Evolutionary conservation across 2,888 invertebrate genomes (phyloP).

Genomic region (Theristus sp.): DNA sequence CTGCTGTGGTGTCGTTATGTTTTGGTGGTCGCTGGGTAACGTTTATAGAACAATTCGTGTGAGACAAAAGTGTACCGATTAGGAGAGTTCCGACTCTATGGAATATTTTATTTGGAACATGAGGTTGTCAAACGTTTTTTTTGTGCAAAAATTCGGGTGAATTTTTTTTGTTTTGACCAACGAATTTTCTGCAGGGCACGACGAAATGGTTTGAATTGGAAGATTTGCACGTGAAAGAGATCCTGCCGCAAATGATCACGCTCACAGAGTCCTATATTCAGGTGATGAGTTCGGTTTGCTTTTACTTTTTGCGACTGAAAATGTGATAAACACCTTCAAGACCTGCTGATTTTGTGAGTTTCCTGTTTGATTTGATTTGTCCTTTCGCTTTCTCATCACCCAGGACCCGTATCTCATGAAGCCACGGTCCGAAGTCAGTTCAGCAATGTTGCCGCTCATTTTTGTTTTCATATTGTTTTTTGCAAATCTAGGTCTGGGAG

Average conservation of each 20-base stretch:
- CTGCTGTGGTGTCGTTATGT: no score
- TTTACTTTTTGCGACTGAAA: not conserved
- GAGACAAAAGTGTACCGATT: not conserved
- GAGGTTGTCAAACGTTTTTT: not conserved
- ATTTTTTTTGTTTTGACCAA: not conserved
- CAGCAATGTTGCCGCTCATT: not conserved
- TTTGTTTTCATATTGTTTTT: no score
- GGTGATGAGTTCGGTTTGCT: conserved; percentile 32
- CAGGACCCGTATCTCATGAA: no score
- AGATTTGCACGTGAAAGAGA: conserved; percentile 92
- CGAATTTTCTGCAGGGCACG: not conserved
- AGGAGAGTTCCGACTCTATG: no score
- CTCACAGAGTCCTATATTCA: conserved; percentile 97
- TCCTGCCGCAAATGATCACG: conserved; percentile 97
- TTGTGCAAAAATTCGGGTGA: not conserved
- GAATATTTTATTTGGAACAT: no score
- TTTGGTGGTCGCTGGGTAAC: no score
- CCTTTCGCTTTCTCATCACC: not conserved
- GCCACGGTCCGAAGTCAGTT: not conserved
- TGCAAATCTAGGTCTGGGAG: conserved; percentile 17
- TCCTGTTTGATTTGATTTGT: not conserved
- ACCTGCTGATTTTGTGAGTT: not conserved
- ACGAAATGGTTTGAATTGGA: conserved; percentile 75
- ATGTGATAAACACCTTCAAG: no score
- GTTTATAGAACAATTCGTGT: no score